phyloP scores from a whole-genome alignment of 2,797 vertebrate genomes.

The Strix occidentalis region DNA sequence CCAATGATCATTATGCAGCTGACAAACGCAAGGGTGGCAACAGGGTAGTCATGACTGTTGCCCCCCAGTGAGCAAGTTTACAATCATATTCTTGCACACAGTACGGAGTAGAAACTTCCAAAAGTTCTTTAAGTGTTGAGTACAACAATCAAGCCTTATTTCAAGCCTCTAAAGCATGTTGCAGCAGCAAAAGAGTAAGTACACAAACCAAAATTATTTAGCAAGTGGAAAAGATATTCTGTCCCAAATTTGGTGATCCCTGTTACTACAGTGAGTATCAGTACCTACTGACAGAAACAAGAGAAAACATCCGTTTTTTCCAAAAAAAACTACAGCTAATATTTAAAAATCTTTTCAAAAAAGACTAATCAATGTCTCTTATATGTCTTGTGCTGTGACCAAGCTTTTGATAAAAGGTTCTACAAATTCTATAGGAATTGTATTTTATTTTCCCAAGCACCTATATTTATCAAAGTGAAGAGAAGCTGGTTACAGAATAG shows the following conservation, averaged over 20 bases:
- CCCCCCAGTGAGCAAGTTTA: neutral
- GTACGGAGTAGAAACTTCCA: neutral
- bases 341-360: neutral
- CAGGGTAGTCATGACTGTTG: rapidly evolving
- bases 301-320: neutral
- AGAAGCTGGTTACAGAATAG: neutral
- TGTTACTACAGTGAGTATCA: neutral
- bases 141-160: neutral
- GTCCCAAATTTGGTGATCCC: neutral
- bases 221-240: neutral
- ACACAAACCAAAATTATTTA: neutral
- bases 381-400: neutral
- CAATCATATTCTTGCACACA: neutral
- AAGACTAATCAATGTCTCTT: neutral
- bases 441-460: neutral
- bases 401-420: neutral
- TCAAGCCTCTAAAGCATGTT: neutral
- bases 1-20: neutral
- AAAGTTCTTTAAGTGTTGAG: neutral
- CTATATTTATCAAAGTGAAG: neutral
- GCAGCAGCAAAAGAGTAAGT: neutral
- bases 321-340: neutral
- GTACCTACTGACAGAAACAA: neutral
- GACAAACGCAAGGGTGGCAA: neutral
- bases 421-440: neutral